These are phyloP conservation scores for Lerista edwardsae DNA, from an alignment of 2,797 vertebrate genomes.

Conservation along the genomic window DNA sequence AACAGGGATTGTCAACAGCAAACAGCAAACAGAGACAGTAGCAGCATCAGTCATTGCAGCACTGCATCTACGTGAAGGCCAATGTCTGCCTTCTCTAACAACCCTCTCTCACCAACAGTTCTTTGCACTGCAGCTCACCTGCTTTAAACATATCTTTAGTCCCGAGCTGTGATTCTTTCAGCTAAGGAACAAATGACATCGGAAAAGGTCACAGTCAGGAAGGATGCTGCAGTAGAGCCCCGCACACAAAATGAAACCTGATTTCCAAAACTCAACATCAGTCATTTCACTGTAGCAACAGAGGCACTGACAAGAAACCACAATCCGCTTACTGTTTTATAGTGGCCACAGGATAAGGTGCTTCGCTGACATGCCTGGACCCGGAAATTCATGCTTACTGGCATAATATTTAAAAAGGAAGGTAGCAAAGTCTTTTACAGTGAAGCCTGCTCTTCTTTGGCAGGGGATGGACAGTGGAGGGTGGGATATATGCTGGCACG, in stretches of 20 bases:
- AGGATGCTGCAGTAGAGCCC: background rate
- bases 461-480: constrained; percentile 50
- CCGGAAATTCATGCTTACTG: constrained; percentile 73
- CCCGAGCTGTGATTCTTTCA: constrained; percentile 27
- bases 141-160: background rate
- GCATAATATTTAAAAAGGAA: constrained; percentile 79
- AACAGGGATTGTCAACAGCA: background rate
- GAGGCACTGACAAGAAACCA: constrained; percentile 12
- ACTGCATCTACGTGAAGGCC: background rate
- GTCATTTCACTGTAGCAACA: background rate
- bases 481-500: constrained; percentile 52
- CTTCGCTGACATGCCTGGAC: constrained; percentile 84
- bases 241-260: background rate
- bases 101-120: background rate
- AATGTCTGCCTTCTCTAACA: background rate
- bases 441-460: constrained; percentile 53
- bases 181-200: constrained; percentile 49
- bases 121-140: constrained; percentile 5
- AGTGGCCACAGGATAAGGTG: constrained; percentile 84
- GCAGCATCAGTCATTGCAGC: background rate
- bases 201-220: constrained; percentile 35
- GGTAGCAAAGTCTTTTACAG: background rate
- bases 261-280: constrained; percentile 19
- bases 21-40: background rate
- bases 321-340: constrained; percentile 86